Percentiles rank a stretch among this genome's conserved stretches.
phyloP scores from a whole-genome alignment of 2,797 vertebrate species.

The Pteropus rufus region DNA sequence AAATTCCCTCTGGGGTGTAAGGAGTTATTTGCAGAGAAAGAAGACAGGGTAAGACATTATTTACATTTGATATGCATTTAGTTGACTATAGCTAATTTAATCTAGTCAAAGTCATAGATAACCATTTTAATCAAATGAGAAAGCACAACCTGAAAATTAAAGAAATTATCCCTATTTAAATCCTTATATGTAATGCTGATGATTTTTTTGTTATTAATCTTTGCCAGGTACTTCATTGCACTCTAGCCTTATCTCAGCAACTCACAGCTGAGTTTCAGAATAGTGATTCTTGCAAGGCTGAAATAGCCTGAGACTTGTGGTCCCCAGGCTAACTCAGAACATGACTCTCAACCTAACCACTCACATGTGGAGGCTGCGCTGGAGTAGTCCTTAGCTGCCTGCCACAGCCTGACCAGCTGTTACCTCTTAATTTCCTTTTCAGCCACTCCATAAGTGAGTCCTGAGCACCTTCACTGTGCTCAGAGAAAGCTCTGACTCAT shows the following conservation, averaged over 20 bases:
- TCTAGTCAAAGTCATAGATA: constrained; percentile 2
- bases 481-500: not conserved
- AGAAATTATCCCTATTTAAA: not conserved
- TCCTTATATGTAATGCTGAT: constrained; percentile 12
- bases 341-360: not conserved
- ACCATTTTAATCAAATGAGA: constrained; percentile 40
- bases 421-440: not conserved
- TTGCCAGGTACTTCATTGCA: not conserved
- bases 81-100: constrained; percentile 5
- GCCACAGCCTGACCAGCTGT: not conserved
- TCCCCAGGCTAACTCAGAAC: not conserved
- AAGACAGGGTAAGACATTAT: not conserved
- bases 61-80: constrained; percentile 35
- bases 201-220: not conserved
- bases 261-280: constrained; percentile 19
- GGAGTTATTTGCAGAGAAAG: not conserved
- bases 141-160: not conserved
- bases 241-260: not conserved
- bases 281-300: constrained; percentile 18
- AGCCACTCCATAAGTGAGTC: not conserved
- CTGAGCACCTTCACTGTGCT: not conserved
- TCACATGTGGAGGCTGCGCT: not conserved
- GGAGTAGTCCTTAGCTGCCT: not conserved
- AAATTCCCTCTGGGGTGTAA: not conserved
- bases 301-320: not conserved